phyloP scores from a whole-genome alignment of 2,797 vertebrate species.

The Eremophila alpestris region DNA sequence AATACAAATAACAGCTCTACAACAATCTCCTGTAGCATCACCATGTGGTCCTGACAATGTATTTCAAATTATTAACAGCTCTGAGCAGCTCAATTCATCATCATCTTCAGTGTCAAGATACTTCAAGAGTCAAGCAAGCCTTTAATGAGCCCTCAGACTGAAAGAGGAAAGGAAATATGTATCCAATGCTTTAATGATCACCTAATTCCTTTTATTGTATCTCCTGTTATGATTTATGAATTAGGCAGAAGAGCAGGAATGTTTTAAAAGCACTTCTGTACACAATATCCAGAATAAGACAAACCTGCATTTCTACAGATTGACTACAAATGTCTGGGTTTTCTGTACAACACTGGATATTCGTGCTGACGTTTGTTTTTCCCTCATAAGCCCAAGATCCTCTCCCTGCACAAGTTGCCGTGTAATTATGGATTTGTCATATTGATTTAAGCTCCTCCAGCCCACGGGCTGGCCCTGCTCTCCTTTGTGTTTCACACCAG shows the following conservation, averaged over 20 bases:
- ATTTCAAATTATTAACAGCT: conserved; percentile 53
- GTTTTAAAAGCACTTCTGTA: background rate
- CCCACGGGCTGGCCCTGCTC: background rate
- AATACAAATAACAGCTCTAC: conserved; percentile 41
- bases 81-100: conserved; percentile 62
- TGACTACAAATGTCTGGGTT: background rate
- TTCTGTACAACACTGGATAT: background rate
- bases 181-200: conserved; percentile 42
- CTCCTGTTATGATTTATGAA: conserved; percentile 57
- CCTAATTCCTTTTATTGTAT: conserved; percentile 47
- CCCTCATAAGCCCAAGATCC: background rate
- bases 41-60: background rate
- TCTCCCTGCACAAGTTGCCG: background rate
- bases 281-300: background rate
- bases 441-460: conserved; percentile 50
- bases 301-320: background rate
- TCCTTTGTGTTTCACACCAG: background rate
- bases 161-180: conserved; percentile 37
- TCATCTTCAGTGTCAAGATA: conserved; percentile 50
- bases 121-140: conserved; percentile 55
- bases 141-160: conserved; percentile 66
- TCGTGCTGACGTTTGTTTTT: background rate
- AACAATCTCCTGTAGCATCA: conserved; percentile 30
- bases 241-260: conserved; percentile 12
- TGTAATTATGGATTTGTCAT: conserved; percentile 55